Base-by-base conservation (phyloP, 2,888 invertebrate genomes). In the Thelaira solivaga region DNA sequence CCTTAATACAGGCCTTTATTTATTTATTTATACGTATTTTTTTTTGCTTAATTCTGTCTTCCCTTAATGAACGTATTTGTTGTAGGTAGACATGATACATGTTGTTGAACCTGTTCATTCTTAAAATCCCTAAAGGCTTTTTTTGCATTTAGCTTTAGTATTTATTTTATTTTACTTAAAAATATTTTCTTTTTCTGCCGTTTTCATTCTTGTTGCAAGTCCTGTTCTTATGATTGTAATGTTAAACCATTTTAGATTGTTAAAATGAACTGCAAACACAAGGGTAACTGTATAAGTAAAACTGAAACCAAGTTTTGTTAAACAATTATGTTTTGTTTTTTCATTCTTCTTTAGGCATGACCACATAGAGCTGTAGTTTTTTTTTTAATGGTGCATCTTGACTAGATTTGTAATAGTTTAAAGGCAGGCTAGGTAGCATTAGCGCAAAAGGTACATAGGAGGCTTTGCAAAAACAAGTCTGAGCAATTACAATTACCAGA, bases 401-500 rank as follows among this genome's bases (percentile, higher is more conserved):
- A 67, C 55, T 57, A 67, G 51, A 47, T 55, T 1, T 64, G 29
- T 31, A 31, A n/a, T 39, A 31, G 39, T 20, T 49, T 18, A 43
- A 47, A 65, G 41, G 34, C 18, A 67, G 34, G 13, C 49, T 36
- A 65, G 34, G 24, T 16, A 51, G 36, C 49, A 36, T 43, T 36
- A 36, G 26, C 13, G 22, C 20, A 59, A 13, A 64, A 47, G 45
- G n/a, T n/a, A n/a, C n/a, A n/a, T 20, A 41, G 55, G 29, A 64
- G 36, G 26, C n/a, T 49, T 62, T 43, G 20, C 4, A 5, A 16
- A 31, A 59, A 31, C 61, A 67, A 67, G 41, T 29, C 74, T 68
- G 67, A 74, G 74, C 79, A 81, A 80, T 80, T 81, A 78, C 67
- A 80, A 64, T 76, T 73, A 80, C 81, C 72, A 75, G 62, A 68